Percentiles rank a stretch among this genome's conserved stretches.
Evolutionary conservation across 2,888 invertebrate genomes (phyloP).

Genomic region (Sinopyrophorus schimmeli): DNA sequence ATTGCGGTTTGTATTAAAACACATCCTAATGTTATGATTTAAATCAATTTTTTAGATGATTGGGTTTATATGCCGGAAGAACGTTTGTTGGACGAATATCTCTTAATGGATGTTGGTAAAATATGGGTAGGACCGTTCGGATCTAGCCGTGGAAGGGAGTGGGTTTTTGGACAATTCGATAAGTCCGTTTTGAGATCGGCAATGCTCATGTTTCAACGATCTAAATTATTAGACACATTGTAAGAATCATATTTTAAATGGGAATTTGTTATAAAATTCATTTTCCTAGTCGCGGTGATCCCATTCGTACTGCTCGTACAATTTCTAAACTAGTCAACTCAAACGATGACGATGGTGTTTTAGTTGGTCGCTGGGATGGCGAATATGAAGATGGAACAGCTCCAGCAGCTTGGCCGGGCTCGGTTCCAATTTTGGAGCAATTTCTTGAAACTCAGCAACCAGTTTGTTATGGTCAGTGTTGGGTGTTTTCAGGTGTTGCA

Average conservation of each 20-base stretch:
- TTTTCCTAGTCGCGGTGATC: slow-evolving; percentile 64
- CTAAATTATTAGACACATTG: slow-evolving; percentile 61
- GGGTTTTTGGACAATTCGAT: slow-evolving; percentile 84
- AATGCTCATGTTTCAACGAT: slow-evolving; percentile 71
- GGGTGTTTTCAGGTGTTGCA: slow-evolving; percentile 83
- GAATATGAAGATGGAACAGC: slow-evolving; percentile 74
- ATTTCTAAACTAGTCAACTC: slow-evolving; percentile 78
- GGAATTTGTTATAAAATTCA: background rate
- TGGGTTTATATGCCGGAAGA: slow-evolving; percentile 74
- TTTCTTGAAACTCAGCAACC: slow-evolving; percentile 66
- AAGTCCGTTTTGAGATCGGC: slow-evolving; percentile 70
- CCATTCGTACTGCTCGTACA: slow-evolving; percentile 68
- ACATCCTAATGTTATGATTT: background rate
- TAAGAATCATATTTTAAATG: slow-evolving; percentile 40
- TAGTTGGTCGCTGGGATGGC: slow-evolving; percentile 75
- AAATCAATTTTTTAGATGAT: slow-evolving; percentile 63
- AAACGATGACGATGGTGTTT: slow-evolving; percentile 75
- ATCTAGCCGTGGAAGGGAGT: slow-evolving; percentile 74
- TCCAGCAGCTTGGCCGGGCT: slow-evolving; percentile 80
- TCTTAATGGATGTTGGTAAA: slow-evolving; percentile 81
- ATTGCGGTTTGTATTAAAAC: slow-evolving; percentile 62
- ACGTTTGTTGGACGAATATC: slow-evolving; percentile 72
- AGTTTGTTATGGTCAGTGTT: slow-evolving; percentile 84
- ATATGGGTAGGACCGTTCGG: slow-evolving; percentile 81
- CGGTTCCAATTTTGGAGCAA: slow-evolving; percentile 74